phyloP scores from a whole-genome alignment of 2,888 invertebrate species.

The Drymonia ruficornis region DNA sequence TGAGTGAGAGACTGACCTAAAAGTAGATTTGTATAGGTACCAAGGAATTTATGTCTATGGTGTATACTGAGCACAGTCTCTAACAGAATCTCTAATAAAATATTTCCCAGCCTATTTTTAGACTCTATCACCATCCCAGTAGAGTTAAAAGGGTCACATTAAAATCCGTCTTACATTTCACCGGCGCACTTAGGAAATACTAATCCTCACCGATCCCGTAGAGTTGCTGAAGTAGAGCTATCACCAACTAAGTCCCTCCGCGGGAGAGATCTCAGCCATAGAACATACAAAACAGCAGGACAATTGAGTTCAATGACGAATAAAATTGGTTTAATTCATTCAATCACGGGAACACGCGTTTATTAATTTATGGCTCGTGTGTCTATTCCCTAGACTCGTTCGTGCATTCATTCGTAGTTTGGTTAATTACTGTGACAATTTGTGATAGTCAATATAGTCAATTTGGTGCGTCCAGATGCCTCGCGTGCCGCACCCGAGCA shows the following conservation, averaged over 20 bases:
- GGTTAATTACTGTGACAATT: no score
- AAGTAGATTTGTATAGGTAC: neutral
- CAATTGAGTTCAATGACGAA: constrained; percentile 4
- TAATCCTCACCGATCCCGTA: constrained; percentile 33
- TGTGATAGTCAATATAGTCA: no score
- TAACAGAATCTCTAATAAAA: neutral
- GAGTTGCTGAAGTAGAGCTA: constrained; percentile 28
- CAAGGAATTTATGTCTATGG: no score
- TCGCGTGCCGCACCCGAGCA: no score
- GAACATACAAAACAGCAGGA: constrained; percentile 11
- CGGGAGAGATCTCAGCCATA: constrained; percentile 16
- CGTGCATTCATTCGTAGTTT: no score
- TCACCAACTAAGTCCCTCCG: constrained; percentile 13
- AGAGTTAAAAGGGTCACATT: constrained; percentile 14
- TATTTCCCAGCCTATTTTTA: neutral
- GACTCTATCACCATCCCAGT: neutral
- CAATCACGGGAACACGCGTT: neutral
- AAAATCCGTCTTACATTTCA: constrained; percentile 24
- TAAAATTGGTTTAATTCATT: neutral
- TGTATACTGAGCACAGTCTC: neutral
- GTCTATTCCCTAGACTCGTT: no score
- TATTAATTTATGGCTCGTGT: neutral
- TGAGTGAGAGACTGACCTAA: no score
- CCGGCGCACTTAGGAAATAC: constrained; percentile 31
- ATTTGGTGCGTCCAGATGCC: no score